Evolutionary conservation across 2,888 invertebrate species (phyloP).

Genomic region (Ceriagrion tenellum): DNA sequence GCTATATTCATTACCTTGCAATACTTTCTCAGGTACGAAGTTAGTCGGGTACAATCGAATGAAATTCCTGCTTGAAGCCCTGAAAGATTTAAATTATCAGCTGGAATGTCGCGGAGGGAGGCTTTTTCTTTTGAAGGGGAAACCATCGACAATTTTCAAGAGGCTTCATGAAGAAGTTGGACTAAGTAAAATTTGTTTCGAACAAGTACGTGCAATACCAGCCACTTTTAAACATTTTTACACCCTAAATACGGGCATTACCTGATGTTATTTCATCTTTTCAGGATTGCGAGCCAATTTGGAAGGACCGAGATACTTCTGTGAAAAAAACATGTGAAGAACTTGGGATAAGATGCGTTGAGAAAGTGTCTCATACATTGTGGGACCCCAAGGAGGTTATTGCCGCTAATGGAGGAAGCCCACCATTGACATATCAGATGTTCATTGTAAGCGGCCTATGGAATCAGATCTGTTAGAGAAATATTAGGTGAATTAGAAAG

Average conservation of each 20-base stretch:
- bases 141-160: conserved; percentile 81
- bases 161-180: conserved; percentile 82
- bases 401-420: conserved; percentile 84
- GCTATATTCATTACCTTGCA: neutral
- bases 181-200: conserved; percentile 77
- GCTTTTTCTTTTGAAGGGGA: conserved; percentile 82
- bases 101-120: conserved; percentile 81
- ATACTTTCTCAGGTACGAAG: conserved; percentile 80
- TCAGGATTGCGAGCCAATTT: conserved; percentile 87
- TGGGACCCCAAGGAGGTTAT: conserved; percentile 85
- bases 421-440: conserved; percentile 86
- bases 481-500: too few relatives aligned
- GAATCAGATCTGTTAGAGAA: too few relatives aligned
- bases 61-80: conserved; percentile 84
- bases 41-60: conserved; percentile 84
- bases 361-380: conserved; percentile 85
- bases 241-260: neutral
- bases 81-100: conserved; percentile 83
- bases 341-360: conserved; percentile 80
- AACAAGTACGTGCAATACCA: conserved; percentile 74
- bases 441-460: conserved; percentile 80
- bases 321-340: conserved; percentile 81
- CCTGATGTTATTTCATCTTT: conserved; percentile 75
- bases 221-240: neutral
- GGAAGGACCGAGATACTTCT: conserved; percentile 82